A percentile compares a stretch with the other conserved stretches of the same genome.
phyloP scores from a whole-genome alignment of 2,888 invertebrate species.

The Caenorhabditis macrosperma region DNA sequence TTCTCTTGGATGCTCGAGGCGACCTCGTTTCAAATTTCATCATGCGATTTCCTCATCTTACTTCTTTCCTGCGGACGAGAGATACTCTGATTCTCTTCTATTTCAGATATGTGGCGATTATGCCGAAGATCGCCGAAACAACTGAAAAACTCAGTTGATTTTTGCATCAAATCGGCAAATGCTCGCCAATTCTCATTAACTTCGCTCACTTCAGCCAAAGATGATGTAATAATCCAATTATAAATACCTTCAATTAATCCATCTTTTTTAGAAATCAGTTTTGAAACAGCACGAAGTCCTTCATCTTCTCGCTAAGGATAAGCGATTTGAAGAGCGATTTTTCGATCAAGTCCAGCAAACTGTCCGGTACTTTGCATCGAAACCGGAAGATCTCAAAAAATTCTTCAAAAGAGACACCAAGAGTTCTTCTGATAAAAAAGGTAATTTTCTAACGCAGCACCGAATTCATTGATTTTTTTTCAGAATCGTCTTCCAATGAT shows the following conservation, averaged over 20 bases:
- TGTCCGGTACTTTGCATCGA: slow-evolving; percentile 47
- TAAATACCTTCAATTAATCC: background rate
- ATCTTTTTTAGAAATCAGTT: slow-evolving; percentile 28
- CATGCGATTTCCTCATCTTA: slow-evolving; percentile 15
- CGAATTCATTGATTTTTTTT: too few species aligned
- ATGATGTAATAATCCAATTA: slow-evolving; percentile 41
- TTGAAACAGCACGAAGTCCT: slow-evolving; percentile 62
- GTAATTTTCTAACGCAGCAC: too few species aligned
- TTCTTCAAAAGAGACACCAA: slow-evolving; percentile 53
- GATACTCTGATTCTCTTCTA: background rate
- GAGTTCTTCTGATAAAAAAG: slow-evolving; percentile 34
- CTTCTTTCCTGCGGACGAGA: background rate
- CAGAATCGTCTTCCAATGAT: slow-evolving; percentile 44
- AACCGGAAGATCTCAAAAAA: slow-evolving; percentile 62
- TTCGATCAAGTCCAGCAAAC: slow-evolving; percentile 60
- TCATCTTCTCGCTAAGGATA: slow-evolving; percentile 63
- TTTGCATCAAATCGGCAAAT: slow-evolving; percentile 22
- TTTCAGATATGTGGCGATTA: slow-evolving; percentile 60
- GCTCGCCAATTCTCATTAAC: slow-evolving; percentile 27
- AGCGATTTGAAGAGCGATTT: slow-evolving; percentile 66
- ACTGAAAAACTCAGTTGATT: slow-evolving; percentile 35
- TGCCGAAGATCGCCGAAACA: slow-evolving; percentile 56
- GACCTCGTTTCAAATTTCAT: slow-evolving; percentile 4
- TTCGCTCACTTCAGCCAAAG: slow-evolving; percentile 32
- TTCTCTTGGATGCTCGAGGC: background rate